phyloP scores from a whole-genome alignment of 1,140 invertebrate genomes.

The Branchinecta lynchi region DNA sequence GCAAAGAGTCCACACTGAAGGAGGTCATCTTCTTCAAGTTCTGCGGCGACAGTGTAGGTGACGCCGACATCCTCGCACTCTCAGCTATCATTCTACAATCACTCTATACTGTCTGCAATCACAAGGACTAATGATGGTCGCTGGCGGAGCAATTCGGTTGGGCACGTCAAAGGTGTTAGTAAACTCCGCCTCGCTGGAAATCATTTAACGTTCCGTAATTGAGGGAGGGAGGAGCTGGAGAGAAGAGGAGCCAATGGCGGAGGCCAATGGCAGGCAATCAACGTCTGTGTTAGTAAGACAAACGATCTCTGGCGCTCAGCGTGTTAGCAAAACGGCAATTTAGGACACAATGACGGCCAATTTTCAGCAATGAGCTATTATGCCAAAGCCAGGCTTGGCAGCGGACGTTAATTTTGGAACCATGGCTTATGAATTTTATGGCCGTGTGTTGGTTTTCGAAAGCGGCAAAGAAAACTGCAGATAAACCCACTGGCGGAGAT shows the following conservation, averaged over 20 bases:
- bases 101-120: not conserved
- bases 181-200: not conserved
- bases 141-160: not conserved
- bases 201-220: not conserved
- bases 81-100: conserved; percentile 10
- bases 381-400: conserved; percentile 1
- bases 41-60: conserved; percentile 5
- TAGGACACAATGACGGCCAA: not conserved
- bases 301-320: not conserved
- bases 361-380: conserved; percentile 3
- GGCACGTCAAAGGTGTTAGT: not conserved
- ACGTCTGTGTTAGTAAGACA: conserved; percentile 6
- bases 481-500: too few species aligned
- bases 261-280: not conserved
- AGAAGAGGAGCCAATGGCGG: not conserved
- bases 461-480: too few species aligned
- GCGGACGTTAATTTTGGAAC: conserved; percentile 2
- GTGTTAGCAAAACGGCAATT: conserved; percentile 11
- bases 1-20: not conserved
- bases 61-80: not conserved
- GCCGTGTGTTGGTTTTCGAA: too few species aligned
- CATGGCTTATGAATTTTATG: not conserved
- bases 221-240: not conserved
- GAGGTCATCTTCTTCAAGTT: not conserved
- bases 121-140: not conserved